Evolutionary conservation across 2,888 invertebrate genomes (phyloP), one percentile per base, ranked within the genome.

Genomic region (Blastobasis adustella): DNA sequence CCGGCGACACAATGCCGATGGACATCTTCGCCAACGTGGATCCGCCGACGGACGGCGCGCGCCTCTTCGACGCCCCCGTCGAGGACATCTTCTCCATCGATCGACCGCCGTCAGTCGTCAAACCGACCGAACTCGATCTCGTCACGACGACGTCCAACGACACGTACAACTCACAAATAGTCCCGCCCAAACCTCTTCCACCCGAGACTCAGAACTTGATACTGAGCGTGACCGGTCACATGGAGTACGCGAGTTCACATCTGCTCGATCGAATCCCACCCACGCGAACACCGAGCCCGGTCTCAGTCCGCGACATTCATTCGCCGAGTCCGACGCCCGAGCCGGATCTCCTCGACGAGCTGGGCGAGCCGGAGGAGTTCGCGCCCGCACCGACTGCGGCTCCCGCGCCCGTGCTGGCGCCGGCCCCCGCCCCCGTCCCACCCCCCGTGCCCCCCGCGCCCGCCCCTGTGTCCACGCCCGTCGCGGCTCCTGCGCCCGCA

Each of bases 201-300:
- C 91, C 93, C 57, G 94, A 95, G 76, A 96, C 96, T 0, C 95
- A 96, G 82, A 95, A 96, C 69, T 85, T 97, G 36, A 93, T 96
- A 47, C 90, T 94, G 60, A 95, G 94, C 40, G 96, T 96, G 1
- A 96, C 96, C 42, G 96, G 95, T 2, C 95, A 95, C 52, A 92
- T 96, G 92, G 96, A 97, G 69, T 95, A 95, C 49, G 95, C 96
- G 0, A 96, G 96, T 63, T 93, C 94, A 4, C 94, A 95, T 69
- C 82, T 97, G 50, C 79, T 96, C 52, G 95, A 96, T 62, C 92
- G 96, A 54, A 91, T 96, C 55, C 95, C 96, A 49, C 95, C 93
- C 5, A 96, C 96, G 0, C 91, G 96, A 59, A 95, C 95, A 1
- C 96, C 96, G 0, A 96, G 96, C 75, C 96, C 96, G 0, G 94